Conservation (phyloP, 2,888 invertebrate genomes). For the Rhingia campestris region DNA sequence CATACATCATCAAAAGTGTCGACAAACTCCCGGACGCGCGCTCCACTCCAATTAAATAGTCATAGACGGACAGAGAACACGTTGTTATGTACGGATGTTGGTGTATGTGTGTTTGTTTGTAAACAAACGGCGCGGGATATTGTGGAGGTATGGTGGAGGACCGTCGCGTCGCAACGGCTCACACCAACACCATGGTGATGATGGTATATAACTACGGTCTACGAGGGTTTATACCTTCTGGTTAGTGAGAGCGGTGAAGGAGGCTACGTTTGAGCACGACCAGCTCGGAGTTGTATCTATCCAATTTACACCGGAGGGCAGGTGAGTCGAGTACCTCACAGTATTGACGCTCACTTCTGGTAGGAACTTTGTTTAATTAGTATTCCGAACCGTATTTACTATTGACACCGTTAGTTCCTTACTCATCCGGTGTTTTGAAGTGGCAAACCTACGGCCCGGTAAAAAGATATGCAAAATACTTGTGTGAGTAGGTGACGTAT, state of each 20-base stretch:
- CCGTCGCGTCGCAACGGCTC: slow-evolving; percentile 15
- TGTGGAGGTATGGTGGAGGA: too few relatives aligned
- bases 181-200: not conserved
- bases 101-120: slow-evolving; percentile 54
- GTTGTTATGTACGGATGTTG: not conserved
- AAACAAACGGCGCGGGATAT: slow-evolving; percentile 54
- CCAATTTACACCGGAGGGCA: slow-evolving; percentile 27
- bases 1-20: slow-evolving; percentile 61
- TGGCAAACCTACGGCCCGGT: not conserved
- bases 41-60: slow-evolving; percentile 51
- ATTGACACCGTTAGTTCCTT: slow-evolving; percentile 39
- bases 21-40: slow-evolving; percentile 54
- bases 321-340: slow-evolving; percentile 2
- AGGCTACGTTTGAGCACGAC: slow-evolving; percentile 33
- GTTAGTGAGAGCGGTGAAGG: not conserved
- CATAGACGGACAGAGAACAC: not conserved
- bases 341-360: slow-evolving; percentile 35
- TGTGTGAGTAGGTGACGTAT: too few relatives aligned
- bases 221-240: too few relatives aligned
- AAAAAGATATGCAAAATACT: too few relatives aligned
- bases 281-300: slow-evolving; percentile 1
- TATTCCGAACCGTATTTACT: slow-evolving; percentile 53
- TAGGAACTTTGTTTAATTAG: slow-evolving; percentile 58
- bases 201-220: not conserved
- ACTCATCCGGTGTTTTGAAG: slow-evolving; percentile 29